A percentile compares a stretch with the other conserved stretches of the same genome.
Conservation (phyloP, 2,113 vertebrate genomes). For the Mustela lutreola region DNA sequence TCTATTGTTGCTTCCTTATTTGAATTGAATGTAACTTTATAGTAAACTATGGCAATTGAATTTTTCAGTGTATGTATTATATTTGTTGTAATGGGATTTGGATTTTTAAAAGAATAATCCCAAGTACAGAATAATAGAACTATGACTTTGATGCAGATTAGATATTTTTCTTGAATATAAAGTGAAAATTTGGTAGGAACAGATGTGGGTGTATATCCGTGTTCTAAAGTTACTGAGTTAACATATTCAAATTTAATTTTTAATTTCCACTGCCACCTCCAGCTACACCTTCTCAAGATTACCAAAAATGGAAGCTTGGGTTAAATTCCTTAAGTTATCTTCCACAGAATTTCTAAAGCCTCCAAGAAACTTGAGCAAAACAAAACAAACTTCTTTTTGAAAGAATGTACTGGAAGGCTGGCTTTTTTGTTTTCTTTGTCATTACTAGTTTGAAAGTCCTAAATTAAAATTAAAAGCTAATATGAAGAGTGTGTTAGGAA, state of each 20-base stretch:
- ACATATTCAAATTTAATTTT: slow-evolving; percentile 79
- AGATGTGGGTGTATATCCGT: slow-evolving; percentile 77
- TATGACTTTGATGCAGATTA: slow-evolving; percentile 72
- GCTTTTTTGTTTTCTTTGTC: slow-evolving; percentile 11
- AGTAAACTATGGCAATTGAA: slow-evolving; percentile 37
- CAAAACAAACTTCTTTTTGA: slow-evolving; percentile 13
- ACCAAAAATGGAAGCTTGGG: slow-evolving; percentile 71
- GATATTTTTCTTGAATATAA: slow-evolving; percentile 73
- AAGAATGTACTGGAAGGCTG: slow-evolving; percentile 20
- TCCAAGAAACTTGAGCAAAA: slow-evolving; percentile 57
- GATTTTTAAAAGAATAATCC: slow-evolving; percentile 56
- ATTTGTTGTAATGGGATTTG: slow-evolving; percentile 18
- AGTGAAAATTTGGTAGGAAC: slow-evolving; percentile 73
- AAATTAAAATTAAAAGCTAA: slow-evolving; percentile 2
- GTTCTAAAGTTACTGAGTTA: slow-evolving; percentile 77
- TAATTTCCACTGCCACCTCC: slow-evolving; percentile 73
- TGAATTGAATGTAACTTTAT: slow-evolving; percentile 9
- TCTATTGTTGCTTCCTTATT: slow-evolving; percentile 50
- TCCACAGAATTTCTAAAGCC: slow-evolving; percentile 64
- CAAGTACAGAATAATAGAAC: slow-evolving; percentile 60
- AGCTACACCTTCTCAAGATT: slow-evolving; percentile 67
- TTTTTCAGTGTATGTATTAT: background rate
- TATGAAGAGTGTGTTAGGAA: background rate
- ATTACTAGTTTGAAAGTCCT: slow-evolving; percentile 57
- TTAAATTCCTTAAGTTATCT: slow-evolving; percentile 65